These are phyloP conservation scores for Crocidura indochinensis DNA, from an alignment of 2,797 vertebrate species.

Conservation along the genomic window DNA sequence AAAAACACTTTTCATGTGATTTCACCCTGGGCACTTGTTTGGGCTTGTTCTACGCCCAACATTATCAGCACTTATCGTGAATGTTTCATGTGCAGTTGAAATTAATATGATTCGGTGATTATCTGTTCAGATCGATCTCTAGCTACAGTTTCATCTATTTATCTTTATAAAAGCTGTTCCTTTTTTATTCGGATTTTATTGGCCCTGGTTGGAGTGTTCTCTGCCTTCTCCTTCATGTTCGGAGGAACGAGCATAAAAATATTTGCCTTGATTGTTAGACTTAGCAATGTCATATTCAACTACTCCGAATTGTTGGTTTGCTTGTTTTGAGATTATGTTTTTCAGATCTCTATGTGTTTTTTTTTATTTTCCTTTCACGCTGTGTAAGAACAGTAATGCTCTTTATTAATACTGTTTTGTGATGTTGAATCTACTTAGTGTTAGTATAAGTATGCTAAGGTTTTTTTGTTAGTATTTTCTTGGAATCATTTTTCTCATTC, in stretches of 20 bases:
- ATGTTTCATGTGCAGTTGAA: background rate
- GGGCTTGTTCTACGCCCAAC: background rate
- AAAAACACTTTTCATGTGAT: background rate
- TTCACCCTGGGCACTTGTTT: background rate
- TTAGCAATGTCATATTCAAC: background rate
- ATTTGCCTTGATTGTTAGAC: accelerated
- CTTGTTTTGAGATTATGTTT: background rate
- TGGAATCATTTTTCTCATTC: background rate
- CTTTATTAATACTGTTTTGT: background rate
- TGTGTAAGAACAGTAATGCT: too few species aligned
- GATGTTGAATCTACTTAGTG: background rate
- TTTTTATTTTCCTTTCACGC: background rate
- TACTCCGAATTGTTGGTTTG: background rate
- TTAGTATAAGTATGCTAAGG: background rate
- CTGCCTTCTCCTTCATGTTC: background rate
- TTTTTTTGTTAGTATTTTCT: background rate
- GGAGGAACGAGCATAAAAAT: background rate
- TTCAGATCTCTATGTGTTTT: background rate
- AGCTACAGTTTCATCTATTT: too few species aligned
- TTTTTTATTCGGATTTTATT: background rate
- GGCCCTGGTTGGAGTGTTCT: background rate
- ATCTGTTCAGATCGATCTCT: too few species aligned
- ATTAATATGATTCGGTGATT: background rate
- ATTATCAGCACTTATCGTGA: background rate
- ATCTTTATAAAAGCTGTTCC: too few species aligned